Evolutionary conservation across 2,888 invertebrate species (phyloP).

Genomic region (Mimachlamys varia): DNA sequence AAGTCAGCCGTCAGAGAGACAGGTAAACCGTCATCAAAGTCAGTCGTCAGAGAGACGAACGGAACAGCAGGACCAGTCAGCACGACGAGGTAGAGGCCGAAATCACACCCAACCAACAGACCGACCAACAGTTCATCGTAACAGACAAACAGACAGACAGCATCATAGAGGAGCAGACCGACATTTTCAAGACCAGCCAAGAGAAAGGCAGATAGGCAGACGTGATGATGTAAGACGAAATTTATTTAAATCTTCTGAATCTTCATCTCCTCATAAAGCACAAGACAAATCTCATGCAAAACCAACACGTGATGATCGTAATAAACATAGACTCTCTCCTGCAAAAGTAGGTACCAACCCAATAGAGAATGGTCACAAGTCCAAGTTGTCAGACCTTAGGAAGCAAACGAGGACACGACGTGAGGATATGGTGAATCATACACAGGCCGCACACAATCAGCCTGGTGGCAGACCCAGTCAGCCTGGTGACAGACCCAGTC

Average conservation of each 20-base stretch:
- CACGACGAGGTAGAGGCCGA: not conserved
- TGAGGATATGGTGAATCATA: not conserved
- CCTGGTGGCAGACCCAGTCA: not conserved
- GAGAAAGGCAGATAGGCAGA: not conserved
- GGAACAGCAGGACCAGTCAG: not conserved
- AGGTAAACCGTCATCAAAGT: not conserved
- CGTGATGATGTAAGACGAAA: not conserved
- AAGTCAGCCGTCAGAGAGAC: not conserved
- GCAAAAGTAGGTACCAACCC: not conserved
- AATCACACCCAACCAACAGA: not conserved
- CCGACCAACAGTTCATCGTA: not conserved
- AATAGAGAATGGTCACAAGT: not conserved
- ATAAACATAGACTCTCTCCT: not conserved
- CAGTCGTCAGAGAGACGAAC: not conserved
- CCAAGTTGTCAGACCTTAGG: not conserved
- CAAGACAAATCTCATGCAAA: not conserved
- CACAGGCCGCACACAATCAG: not conserved
- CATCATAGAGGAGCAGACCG: not conserved
- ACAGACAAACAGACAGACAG: constrained; percentile 12
- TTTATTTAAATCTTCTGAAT: not conserved
- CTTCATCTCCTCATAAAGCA: not conserved
- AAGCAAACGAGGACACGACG: not conserved
- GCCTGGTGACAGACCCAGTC: not conserved
- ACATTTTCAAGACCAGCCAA: not conserved
- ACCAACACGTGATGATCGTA: not conserved